These are phyloP conservation scores for Coranthus polyacanthus DNA, from an alignment of 2,797 vertebrate species.

Conservation along the genomic window DNA sequence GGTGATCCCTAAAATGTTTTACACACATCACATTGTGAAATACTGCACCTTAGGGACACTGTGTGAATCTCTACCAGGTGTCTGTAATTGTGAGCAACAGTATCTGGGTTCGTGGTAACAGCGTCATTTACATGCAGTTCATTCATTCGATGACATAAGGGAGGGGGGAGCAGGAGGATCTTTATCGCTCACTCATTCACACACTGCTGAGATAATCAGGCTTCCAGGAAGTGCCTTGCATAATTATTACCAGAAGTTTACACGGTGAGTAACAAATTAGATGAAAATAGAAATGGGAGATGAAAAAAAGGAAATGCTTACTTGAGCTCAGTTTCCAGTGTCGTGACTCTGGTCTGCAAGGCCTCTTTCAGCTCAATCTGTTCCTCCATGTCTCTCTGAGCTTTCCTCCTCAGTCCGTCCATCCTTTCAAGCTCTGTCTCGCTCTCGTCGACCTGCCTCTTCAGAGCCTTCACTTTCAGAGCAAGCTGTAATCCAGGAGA, in stretches of 20 bases:
- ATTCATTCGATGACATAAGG: constrained; percentile 15
- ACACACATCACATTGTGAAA: constrained; percentile 41
- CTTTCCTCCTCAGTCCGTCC: constrained; percentile 90
- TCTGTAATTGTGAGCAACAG: constrained; percentile 29
- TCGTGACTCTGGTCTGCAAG: constrained; percentile 87
- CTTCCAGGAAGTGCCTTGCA: constrained; percentile 37
- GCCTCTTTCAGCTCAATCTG: constrained; percentile 93
- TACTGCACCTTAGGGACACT: constrained; percentile 34
- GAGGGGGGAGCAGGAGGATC: constrained; percentile 9
- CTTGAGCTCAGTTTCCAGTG: constrained; percentile 93
- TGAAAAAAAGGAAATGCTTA: constrained; percentile 61
- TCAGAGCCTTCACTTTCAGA: constrained; percentile 94
- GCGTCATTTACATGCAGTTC: constrained; percentile 29
- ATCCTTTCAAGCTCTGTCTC: constrained; percentile 94
- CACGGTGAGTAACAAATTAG: constrained; percentile 32
- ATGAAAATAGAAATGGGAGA: constrained; percentile 5
- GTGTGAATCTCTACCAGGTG: constrained; percentile 37
- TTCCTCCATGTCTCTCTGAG: constrained; percentile 93
- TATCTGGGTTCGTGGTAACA: constrained; percentile 15
- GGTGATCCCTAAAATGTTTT: constrained; percentile 34
- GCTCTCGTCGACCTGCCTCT: constrained; percentile 95
- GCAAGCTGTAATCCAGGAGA: constrained; percentile 82
- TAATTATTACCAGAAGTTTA: constrained; percentile 21
- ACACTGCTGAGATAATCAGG: neutral
- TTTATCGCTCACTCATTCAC: constrained; percentile 14